A percentile compares a stretch with the other conserved stretches of the same genome.
phyloP scores from a whole-genome alignment of 2,113 vertebrate species.

The Pedionomus torquatus region DNA sequence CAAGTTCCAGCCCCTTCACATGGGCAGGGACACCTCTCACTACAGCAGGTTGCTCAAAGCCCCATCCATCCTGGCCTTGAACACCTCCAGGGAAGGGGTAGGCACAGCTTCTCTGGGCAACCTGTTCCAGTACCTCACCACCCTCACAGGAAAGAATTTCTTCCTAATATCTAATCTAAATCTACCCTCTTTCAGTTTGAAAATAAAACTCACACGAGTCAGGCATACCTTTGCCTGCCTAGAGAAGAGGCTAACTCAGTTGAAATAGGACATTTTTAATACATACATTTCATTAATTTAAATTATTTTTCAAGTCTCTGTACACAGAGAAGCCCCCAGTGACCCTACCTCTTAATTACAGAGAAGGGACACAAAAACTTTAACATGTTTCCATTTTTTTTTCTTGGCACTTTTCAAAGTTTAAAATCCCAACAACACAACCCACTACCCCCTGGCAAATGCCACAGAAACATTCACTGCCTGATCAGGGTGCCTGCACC shows the following conservation, averaged over 20 bases:
- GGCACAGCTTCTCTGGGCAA: no score
- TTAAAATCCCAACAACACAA: not conserved
- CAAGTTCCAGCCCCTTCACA: no score
- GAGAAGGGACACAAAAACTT: not conserved
- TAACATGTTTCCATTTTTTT: not conserved
- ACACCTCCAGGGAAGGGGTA: no score
- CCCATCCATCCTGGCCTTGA: no score
- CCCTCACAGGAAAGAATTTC: no score
- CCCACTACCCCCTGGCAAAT: not conserved
- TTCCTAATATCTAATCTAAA: no score
- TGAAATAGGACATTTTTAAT: not conserved
- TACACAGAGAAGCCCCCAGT: not conserved
- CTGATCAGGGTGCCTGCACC: not conserved
- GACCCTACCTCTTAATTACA: not conserved
- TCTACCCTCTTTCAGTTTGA: no score
- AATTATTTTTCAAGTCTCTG: not conserved
- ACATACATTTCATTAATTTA: not conserved
- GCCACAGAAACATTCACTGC: not conserved
- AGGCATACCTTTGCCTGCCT: not conserved
- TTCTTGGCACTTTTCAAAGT: not conserved
- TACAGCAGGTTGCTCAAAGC: no score
- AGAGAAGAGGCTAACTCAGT: not conserved
- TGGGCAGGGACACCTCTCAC: no score
- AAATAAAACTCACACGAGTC: not conserved
- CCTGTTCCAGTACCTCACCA: no score